Evolutionary conservation across 2,888 invertebrate genomes (phyloP).

Genomic region (Belgica antarctica): DNA sequence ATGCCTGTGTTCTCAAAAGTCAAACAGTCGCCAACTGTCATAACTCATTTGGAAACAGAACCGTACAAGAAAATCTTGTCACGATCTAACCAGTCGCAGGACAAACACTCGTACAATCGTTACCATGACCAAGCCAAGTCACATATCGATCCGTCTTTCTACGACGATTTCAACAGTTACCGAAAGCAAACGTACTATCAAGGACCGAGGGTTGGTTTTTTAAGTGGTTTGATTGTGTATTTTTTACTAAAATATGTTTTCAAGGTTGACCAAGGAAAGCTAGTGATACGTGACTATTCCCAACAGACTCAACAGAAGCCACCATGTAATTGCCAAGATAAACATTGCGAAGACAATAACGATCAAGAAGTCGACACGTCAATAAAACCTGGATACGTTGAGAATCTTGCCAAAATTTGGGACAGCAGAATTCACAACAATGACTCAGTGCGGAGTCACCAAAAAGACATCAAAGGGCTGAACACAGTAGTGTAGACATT

Average conservation of each 20-base stretch:
- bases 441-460: not conserved
- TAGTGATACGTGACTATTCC: constrained; percentile 45
- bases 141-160: constrained; percentile 31
- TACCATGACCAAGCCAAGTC: constrained; percentile 17
- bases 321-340: not conserved
- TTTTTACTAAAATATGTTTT: too few species aligned
- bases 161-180: constrained; percentile 25
- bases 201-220: too few species aligned
- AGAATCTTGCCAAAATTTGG: constrained; percentile 29
- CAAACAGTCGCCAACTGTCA: constrained; percentile 28
- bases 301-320: not conserved
- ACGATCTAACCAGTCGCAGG: not conserved
- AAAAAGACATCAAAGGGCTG: constrained; percentile 9
- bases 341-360: not conserved
- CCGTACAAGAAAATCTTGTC: constrained; percentile 40
- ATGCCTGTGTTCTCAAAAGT: constrained; percentile 45
- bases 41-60: constrained; percentile 38
- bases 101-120: not conserved
- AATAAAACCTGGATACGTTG: constrained; percentile 35
- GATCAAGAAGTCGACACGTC: constrained; percentile 4
- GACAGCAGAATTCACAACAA: constrained; percentile 11
- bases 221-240: too few species aligned
- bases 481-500: constrained; percentile 30
- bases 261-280: constrained; percentile 30
- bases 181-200: constrained; percentile 33